These are phyloP conservation scores for Pheosia gnoma DNA, from an alignment of 2,888 invertebrate genomes.

Conservation along the genomic window DNA sequence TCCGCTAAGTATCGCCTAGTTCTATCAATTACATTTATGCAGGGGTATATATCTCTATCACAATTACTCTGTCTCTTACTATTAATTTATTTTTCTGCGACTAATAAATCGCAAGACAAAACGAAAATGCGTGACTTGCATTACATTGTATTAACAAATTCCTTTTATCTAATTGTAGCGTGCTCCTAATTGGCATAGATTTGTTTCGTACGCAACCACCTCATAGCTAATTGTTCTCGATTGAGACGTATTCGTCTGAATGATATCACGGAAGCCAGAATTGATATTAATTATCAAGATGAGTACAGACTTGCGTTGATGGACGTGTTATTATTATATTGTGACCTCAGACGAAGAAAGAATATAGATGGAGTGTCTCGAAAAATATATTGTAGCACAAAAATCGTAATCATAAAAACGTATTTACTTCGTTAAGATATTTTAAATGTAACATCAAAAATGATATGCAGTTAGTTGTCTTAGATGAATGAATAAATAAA, in stretches of 20 bases:
- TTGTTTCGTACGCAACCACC: constrained; percentile 37
- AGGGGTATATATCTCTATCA: no score
- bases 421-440: no score
- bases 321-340: background rate
- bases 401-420: no score
- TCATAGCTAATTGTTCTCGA: constrained; percentile 29
- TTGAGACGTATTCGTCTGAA: constrained; percentile 18
- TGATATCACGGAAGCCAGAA: background rate
- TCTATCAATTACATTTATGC: no score
- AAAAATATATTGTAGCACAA: no score
- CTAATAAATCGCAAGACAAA: background rate
- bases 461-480: no score
- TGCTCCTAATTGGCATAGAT: constrained; percentile 51
- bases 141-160: constrained; percentile 6
- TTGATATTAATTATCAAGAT: background rate
- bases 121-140: constrained; percentile 4
- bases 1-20: no score
- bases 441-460: no score
- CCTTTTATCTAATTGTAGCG: constrained; percentile 35
- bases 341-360: background rate
- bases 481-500: no score
- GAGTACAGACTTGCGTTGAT: background rate
- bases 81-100: background rate
- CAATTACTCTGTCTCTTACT: no score
- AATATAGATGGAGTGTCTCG: background rate